Base-by-base conservation (phyloP, 2,113 vertebrate genomes). In the Myotis davidii region DNA sequence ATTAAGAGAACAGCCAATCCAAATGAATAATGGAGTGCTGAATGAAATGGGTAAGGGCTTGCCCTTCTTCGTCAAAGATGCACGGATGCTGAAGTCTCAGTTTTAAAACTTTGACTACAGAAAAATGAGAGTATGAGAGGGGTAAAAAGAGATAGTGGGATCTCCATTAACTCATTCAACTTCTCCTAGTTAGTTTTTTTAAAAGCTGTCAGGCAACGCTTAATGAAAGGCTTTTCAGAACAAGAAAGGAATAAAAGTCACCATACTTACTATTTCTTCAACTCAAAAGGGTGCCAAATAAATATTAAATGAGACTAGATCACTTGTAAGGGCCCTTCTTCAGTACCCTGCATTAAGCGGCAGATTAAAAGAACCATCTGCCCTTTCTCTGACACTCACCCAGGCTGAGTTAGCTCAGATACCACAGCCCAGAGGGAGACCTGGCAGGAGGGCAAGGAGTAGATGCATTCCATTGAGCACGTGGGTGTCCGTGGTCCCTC, bases 1-100 rank as follows among this genome's bases (percentile, higher is more conserved):
- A 96, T 96, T 81, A 96, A 78, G 76, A 96, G 72, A 87, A 69
- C 72, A 93, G 90, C 37, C 94, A 77, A 74, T 97, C 90, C 45
- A 74, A 81, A 76, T 85, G 76, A 84, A 91, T 85, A 94, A 90
- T 52, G 50, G 45, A 90, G 59, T 67, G 4, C 70, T 87, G 52
- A 93, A 88, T 42, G 93, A 50, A 52, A 50, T 7, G 45, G 45
- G 34, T 5, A 16, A 93, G 73, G 52, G 23, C 65, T 67, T 91
- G 90, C 88, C 91, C 89, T 92, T 85, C 64, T 81, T 6, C 7
- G 1, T 87, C 45, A 82, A 70, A 82, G 86, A 64, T 52, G 48
- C 32, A 69, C 61, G 4, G 59, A 9, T 65, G 61, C 37, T 82
- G 42, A 87, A 70, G 76, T 90, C 91, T 97, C 48, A 59, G 29